Percentiles rank a stretch among this genome's conserved stretches.
Evolutionary conservation across 2,888 invertebrate genomes (phyloP).

Genomic region (Meloe dianella): DNA sequence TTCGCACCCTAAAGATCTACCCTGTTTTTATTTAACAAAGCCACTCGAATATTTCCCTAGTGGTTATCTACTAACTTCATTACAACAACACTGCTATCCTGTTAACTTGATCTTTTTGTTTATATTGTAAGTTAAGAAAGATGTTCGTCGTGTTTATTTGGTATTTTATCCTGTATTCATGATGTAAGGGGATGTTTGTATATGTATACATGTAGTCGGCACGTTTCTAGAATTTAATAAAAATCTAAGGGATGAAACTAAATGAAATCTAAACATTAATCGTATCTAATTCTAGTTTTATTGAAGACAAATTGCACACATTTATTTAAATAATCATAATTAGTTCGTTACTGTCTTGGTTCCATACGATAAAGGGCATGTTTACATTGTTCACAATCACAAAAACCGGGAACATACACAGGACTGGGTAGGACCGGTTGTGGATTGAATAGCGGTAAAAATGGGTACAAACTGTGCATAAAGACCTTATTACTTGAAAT

Average conservation of each 20-base stretch:
- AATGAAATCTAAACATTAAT: conserved; percentile 1
- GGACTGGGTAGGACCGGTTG: conserved; percentile 57
- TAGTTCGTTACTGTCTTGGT: conserved; percentile 33
- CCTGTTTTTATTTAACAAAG: conserved; percentile 22
- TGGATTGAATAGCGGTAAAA: conserved; percentile 57
- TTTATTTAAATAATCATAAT: conserved; percentile 13
- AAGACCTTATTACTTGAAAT: conserved; percentile 55
- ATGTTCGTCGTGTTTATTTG: conserved; percentile 54
- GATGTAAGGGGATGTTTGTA: conserved; percentile 25
- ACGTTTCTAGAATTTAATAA: conserved; percentile 34
- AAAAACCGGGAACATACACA: conserved; percentile 59
- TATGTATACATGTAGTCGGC: conserved; percentile 27
- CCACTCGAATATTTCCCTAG: conserved; percentile 28
- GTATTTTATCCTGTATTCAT: conserved; percentile 47
- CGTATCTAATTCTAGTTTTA: conserved; percentile 10
- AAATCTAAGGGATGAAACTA: conserved; percentile 14
- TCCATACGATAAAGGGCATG: conserved; percentile 52
- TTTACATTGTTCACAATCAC: conserved; percentile 59
- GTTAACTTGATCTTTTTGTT: conserved; percentile 56
- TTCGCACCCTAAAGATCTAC: conserved; percentile 11
- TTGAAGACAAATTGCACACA: conserved; percentile 20
- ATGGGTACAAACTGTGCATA: conserved; percentile 59
- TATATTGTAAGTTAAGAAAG: conserved; percentile 58
- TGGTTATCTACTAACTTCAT: conserved; percentile 51
- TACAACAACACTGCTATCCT: conserved; percentile 46